Conservation (phyloP, 2,797 vertebrate genomes). For the Cuculus canorus region DNA sequence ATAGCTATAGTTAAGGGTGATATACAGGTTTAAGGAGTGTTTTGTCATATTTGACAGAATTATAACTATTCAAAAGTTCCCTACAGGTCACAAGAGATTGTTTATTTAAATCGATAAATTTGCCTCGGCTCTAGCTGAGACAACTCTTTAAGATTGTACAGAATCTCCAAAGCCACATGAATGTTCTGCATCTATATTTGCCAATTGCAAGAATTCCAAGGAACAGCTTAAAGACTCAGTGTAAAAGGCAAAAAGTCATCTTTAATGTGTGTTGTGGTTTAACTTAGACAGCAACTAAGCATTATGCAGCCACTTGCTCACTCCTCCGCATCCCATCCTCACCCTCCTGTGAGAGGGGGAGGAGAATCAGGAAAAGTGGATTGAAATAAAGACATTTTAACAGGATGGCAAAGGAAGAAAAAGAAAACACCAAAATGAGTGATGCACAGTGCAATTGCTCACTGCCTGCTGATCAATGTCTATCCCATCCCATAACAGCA, state of each 20-base stretch:
- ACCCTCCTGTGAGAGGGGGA: too few relatives aligned
- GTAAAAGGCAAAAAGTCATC: not conserved
- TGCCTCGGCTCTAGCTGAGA: not conserved
- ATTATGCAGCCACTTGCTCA: too few relatives aligned
- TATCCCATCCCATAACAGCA: too few relatives aligned
- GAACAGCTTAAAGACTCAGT: not conserved
- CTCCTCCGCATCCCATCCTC: too few relatives aligned
- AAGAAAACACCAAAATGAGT: too few relatives aligned
- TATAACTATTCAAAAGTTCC: not conserved
- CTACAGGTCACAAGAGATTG: not conserved
- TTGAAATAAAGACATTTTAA: too few relatives aligned
- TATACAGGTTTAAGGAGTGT: not conserved
- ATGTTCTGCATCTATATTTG: not conserved
- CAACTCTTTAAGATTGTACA: not conserved
- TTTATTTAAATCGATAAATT: not conserved
- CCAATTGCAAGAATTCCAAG: not conserved
- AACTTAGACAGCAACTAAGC: too few relatives aligned
- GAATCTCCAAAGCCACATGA: not conserved
- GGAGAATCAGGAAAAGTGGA: too few relatives aligned
- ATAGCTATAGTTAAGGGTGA: not conserved
- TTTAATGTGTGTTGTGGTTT: not conserved
- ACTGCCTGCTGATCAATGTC: too few relatives aligned
- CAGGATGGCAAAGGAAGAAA: too few relatives aligned
- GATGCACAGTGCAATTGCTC: too few relatives aligned
- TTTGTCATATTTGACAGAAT: not conserved